These are phyloP conservation scores for Platerodrilus igneus DNA, from an alignment of 2,888 invertebrate species.

Conservation along the genomic window DNA sequence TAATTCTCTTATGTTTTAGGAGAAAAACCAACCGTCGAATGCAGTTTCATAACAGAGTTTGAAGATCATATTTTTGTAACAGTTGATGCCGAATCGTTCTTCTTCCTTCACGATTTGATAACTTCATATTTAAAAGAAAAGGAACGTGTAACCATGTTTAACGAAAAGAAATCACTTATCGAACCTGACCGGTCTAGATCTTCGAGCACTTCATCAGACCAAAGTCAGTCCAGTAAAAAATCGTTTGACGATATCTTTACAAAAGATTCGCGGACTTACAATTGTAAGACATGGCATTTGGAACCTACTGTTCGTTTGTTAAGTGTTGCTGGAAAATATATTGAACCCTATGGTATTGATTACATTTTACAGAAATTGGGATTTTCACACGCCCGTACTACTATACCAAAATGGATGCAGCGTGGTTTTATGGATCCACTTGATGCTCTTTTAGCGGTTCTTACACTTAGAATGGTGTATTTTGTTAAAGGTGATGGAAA, in stretches of 20 bases:
- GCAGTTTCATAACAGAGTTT: constrained; percentile 97
- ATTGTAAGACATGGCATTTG: constrained; percentile 93
- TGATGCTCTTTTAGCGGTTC: constrained; percentile 82
- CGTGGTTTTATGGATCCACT: constrained; percentile 96
- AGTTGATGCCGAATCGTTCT: constrained; percentile 96
- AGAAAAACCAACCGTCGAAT: constrained; percentile 84
- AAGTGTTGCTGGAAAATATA: constrained; percentile 71
- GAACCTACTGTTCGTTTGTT: constrained; percentile 83
- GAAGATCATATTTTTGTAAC: constrained; percentile 98
- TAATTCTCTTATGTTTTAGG: no score
- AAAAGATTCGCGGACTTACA: constrained; percentile 85
- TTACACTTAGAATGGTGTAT: constrained; percentile 66
- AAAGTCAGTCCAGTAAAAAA: constrained; percentile 33
- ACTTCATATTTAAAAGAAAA: constrained; percentile 94
- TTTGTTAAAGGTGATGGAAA: constrained; percentile 43
- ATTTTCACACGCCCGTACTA: constrained; percentile 94
- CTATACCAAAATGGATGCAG: constrained; percentile 99
- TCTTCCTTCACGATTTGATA: constrained; percentile 95
- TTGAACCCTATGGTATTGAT: constrained; percentile 97
- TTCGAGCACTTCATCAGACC: constrained; percentile 21
- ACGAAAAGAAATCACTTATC: constrained; percentile 13
- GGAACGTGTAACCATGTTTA: constrained; percentile 60
- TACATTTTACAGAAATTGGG: constrained; percentile 97
- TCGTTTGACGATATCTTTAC: constrained; percentile 61
- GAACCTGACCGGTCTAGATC: constrained; percentile 28